These are phyloP conservation scores for Dione vanillae DNA, from an alignment of 2,888 invertebrate genomes.

Conservation along the genomic window DNA sequence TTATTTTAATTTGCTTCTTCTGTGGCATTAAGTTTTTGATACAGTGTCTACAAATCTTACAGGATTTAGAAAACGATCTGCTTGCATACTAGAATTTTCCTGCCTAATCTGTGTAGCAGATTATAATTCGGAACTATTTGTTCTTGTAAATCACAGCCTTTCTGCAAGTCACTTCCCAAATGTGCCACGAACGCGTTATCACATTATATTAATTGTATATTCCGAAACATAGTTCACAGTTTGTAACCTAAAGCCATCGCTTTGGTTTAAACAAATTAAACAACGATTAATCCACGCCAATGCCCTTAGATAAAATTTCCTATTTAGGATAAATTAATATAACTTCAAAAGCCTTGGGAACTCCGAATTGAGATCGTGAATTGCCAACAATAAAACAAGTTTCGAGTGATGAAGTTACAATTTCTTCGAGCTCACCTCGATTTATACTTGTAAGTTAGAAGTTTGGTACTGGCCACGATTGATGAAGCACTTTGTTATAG, in stretches of 20 bases:
- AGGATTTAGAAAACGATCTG: too few species aligned
- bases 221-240: neutral
- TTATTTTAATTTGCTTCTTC: too few species aligned
- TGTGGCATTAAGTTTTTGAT: too few species aligned
- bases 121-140: too few species aligned
- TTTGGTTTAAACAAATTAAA: slow-evolving; percentile 13
- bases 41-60: too few species aligned
- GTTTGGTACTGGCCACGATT: slow-evolving; percentile 42
- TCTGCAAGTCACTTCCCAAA: neutral
- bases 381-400: slow-evolving; percentile 48
- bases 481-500: slow-evolving; percentile 48
- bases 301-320: slow-evolving; percentile 29
- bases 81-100: too few species aligned
- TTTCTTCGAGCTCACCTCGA: slow-evolving; percentile 48
- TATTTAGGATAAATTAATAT: slow-evolving; percentile 41
- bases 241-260: neutral
- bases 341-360: slow-evolving; percentile 38
- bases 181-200: neutral
- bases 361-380: slow-evolving; percentile 43
- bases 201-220: neutral
- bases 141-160: neutral
- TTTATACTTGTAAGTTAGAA: slow-evolving; percentile 40
- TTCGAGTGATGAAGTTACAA: slow-evolving; percentile 49
- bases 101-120: too few species aligned
- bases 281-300: slow-evolving; percentile 10